These are phyloP conservation scores for Nasonia longicornis DNA, from an alignment of 1,140 invertebrate genomes.

Conservation along the genomic window DNA sequence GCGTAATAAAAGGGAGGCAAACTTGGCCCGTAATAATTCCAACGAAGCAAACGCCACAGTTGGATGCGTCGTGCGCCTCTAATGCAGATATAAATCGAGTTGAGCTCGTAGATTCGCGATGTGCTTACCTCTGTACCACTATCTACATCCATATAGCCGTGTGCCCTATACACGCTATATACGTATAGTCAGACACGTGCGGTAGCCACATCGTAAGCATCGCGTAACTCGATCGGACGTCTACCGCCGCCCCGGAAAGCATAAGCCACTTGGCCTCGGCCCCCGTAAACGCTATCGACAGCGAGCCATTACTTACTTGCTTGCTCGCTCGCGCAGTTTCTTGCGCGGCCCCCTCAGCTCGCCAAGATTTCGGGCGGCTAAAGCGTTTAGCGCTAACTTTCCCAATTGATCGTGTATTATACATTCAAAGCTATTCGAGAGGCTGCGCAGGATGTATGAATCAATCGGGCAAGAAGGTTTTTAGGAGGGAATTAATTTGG, in stretches of 20 bases:
- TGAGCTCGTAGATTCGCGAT: neutral
- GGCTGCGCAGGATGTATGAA: neutral
- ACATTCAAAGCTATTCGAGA: neutral
- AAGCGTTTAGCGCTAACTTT: constrained; percentile 1
- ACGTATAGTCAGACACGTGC: neutral
- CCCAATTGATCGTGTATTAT: neutral
- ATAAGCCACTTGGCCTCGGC: constrained; percentile 24
- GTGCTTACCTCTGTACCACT: neutral
- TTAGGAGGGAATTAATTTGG: constrained; percentile 10
- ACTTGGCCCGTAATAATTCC: too few species aligned
- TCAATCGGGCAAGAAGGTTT: neutral
- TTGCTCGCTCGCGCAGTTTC: neutral
- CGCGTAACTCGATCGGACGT: constrained; percentile 36
- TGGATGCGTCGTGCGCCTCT: neutral
- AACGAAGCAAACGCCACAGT: neutral
- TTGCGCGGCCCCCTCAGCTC: neutral
- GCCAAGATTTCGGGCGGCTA: neutral
- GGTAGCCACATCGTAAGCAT: constrained; percentile 14
- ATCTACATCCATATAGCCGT: neutral
- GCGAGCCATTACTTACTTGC: constrained; percentile 33
- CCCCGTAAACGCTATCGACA: constrained; percentile 29
- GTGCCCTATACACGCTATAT: neutral
- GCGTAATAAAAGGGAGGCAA: neutral
- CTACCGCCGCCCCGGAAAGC: neutral
- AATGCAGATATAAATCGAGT: neutral